Evolutionary conservation across 1,140 invertebrate genomes (phyloP), one percentile per base, ranked within the genome.

Genomic region (Wasmannia auropunctata): DNA sequence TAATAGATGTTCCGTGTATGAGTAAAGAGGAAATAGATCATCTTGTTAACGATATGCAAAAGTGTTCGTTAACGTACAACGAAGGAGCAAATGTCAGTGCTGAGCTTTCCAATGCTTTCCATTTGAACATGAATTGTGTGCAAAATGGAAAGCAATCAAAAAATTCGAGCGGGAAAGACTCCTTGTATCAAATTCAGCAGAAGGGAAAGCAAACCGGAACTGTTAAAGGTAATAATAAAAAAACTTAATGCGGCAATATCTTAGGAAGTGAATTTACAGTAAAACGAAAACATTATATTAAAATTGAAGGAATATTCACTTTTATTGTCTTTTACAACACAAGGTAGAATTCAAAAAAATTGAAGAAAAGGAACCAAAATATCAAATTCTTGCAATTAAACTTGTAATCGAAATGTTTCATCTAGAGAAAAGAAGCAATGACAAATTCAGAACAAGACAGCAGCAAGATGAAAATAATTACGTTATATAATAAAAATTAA

Each of bases 201-300:
- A 87, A 86, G 86, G 75, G n/a, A 58, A 56, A 77, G 76, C 40
- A 76, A 80, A 7, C 60, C 85, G 31, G 76, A 43, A 80, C 5
- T 25, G 10, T 10, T 56, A 80, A 69, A 69, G 62, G 77, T 80
- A 69, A 65, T 51, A 34, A 51, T 14, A 31, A 60, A 31, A 34
- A 19, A 40, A 65, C 51, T 19, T 34, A 51, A 31, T 72, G 10
- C 31, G 0, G 40, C 1, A 28, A 49, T 49, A 16, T n/a, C 51
- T 70, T 31, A 43, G 22, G 8, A 40, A 16, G 5, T 69, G 3
- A 69, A 65, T 65, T 16, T 58, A 28, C 4, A 60, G 25, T 60
- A 60, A 58, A 60, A 60, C 3, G 2, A 28, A 7, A 60, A 16
- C 6, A 5, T 6, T 60, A 40, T 40, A 1, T 8, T n/a, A n/a